Conservation (phyloP, 1,140 invertebrate species). For the Calosoma granatense region DNA sequence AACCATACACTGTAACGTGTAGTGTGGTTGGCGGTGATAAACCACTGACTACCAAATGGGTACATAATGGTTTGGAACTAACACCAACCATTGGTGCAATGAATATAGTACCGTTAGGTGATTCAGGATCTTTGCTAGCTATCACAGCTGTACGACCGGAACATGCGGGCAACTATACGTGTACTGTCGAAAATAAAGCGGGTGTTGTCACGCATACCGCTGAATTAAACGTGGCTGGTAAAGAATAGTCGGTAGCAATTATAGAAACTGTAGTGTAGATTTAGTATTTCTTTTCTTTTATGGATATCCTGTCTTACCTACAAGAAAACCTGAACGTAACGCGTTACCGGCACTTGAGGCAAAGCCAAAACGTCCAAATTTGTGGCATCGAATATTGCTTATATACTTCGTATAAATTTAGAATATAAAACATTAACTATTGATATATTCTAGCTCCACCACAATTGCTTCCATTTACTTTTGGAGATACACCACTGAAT, state of each 20-base stretch:
- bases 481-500: slow-evolving; percentile 58
- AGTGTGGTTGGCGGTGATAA: slow-evolving; percentile 62
- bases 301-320: neutral
- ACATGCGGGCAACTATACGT: slow-evolving; percentile 55
- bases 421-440: too few species aligned
- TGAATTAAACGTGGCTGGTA: slow-evolving; percentile 55
- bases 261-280: neutral
- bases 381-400: too few species aligned
- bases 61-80: slow-evolving; percentile 39
- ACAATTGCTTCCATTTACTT: slow-evolving; percentile 60
- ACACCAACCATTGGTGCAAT: slow-evolving; percentile 51
- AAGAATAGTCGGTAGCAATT: neutral
- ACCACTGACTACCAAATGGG: slow-evolving; percentile 61
- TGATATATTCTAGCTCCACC: slow-evolving; percentile 52
- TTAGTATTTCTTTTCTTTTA: neutral
- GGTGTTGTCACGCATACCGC: slow-evolving; percentile 49
- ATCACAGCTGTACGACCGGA: slow-evolving; percentile 47
- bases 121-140: slow-evolving; percentile 23
- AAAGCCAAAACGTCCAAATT: too few species aligned
- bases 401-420: too few species aligned
- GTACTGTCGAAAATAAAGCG: slow-evolving; percentile 51
- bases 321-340: neutral
- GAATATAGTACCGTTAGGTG: slow-evolving; percentile 56
- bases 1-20: slow-evolving; percentile 67
- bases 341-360: too few species aligned